Conservation (phyloP, 2,113 vertebrate genomes). For the Dromas ardeola region DNA sequence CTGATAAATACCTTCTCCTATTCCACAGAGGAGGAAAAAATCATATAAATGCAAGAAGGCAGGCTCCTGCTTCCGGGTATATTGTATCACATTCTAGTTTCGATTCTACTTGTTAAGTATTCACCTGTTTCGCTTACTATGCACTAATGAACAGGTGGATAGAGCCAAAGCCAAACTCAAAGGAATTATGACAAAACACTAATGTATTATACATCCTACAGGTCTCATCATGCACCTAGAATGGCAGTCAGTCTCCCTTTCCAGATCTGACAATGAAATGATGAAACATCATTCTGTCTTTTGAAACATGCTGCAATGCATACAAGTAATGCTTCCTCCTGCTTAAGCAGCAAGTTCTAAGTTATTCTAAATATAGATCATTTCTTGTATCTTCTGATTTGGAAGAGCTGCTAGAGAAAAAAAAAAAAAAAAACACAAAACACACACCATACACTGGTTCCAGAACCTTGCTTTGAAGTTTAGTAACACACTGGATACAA, state of each 20-base stretch:
- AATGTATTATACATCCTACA: conserved; percentile 69
- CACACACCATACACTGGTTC: not conserved
- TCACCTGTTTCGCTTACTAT: conserved; percentile 80
- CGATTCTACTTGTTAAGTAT: conserved; percentile 74
- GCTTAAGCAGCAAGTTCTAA: conserved; percentile 19
- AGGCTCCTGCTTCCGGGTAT: conserved; percentile 62
- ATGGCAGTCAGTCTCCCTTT: conserved; percentile 56
- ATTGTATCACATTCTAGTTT: conserved; percentile 72
- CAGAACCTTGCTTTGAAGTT: conserved; percentile 13
- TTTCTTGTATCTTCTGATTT: conserved; percentile 25
- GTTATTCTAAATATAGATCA: conserved; percentile 59
- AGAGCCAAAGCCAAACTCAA: conserved; percentile 77
- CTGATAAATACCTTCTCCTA: not conserved
- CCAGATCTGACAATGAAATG: conserved; percentile 74
- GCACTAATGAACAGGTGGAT: conserved; percentile 83
- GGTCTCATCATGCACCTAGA: conserved; percentile 70
- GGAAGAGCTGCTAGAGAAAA: not conserved
- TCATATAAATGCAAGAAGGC: not conserved
- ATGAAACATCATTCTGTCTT: conserved; percentile 65
- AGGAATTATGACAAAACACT: conserved; percentile 72
- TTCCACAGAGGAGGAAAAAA: not conserved
- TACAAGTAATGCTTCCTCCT: conserved; percentile 53
- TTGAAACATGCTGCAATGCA: conserved; percentile 41
- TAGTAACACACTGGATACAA: not conserved
- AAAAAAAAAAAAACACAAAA: not conserved